Percentiles rank a stretch among this genome's conserved stretches.
Conservation (phyloP, 30 jellyfish, hydroid and myxozoan genomes). For the Pelagia noctiluca region DNA sequence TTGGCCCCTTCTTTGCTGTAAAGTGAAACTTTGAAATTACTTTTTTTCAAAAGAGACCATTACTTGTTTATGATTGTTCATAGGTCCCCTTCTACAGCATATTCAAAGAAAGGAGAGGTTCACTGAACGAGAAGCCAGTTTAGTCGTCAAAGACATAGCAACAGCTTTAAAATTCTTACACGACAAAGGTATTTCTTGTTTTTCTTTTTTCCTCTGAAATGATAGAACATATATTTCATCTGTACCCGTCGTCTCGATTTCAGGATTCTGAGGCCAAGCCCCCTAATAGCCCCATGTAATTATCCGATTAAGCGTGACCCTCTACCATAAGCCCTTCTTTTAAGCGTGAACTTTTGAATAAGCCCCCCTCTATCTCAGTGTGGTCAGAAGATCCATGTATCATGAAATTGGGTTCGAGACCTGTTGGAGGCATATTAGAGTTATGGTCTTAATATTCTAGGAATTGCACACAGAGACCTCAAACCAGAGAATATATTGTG, state of each 20-base stretch:
- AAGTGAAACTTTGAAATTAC: no score
- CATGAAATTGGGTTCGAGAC: no score
- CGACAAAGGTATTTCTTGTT: constrained; percentile 71
- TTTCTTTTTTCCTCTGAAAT: neutral
- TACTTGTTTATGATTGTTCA: neutral
- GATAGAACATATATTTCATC: no score
- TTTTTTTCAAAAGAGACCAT: no score
- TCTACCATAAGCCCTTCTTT: constrained; percentile 5
- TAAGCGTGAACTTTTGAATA: neutral
- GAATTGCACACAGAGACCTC: constrained; percentile 94
- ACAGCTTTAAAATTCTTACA: constrained; percentile 79
- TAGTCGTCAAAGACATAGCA: constrained; percentile 83
- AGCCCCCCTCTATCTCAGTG: neutral
- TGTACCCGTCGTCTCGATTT: no score
- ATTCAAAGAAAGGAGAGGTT: constrained; percentile 74
- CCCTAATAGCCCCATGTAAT: no score
- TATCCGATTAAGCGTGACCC: no score
- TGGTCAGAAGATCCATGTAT: no score
- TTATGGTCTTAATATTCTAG: constrained; percentile 26
- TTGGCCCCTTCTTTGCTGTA: no score
- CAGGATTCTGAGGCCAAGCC: no score
- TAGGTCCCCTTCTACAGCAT: constrained; percentile 89
- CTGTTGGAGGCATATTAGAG: no score
- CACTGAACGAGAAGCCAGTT: constrained; percentile 95
- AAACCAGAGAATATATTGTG: constrained; percentile 94